Evolutionary conservation across 2,113 vertebrate species (phyloP).

Genomic region (Albula goreensis): DNA sequence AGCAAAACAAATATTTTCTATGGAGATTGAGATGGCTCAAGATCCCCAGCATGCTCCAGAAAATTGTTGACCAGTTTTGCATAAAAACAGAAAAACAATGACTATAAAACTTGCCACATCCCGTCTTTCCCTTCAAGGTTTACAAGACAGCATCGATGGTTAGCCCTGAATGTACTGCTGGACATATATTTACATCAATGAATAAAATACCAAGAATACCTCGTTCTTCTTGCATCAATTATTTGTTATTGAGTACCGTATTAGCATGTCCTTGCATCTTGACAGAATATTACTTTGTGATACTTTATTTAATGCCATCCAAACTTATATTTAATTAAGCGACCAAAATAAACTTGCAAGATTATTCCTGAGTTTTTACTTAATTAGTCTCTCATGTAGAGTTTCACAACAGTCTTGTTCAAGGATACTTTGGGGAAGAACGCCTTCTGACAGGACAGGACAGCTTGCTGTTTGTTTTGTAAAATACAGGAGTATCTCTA

Average conservation of each 20-base stretch:
- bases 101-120: too few relatives aligned
- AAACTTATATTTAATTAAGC: not conserved
- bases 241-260: not conserved
- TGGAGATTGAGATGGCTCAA: too few relatives aligned
- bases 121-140: not conserved
- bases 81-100: too few relatives aligned
- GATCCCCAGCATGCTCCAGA: too few relatives aligned
- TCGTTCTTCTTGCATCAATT: not conserved
- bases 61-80: too few relatives aligned
- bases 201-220: not conserved
- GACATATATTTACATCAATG: not conserved
- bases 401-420: not conserved
- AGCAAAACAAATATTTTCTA: too few relatives aligned
- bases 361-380: not conserved
- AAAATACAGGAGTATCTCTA: not conserved
- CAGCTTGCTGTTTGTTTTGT: not conserved
- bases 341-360: not conserved
- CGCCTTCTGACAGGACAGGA: not conserved
- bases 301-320: not conserved
- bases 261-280: not conserved
- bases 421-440: too few relatives aligned
- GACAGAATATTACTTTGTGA: not conserved
- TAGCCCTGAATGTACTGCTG: not conserved
- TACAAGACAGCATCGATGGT: not conserved
- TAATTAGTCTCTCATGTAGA: not conserved